These are phyloP conservation scores for Cheilosia impressa DNA, from an alignment of 2,888 invertebrate genomes.

Conservation along the genomic window DNA sequence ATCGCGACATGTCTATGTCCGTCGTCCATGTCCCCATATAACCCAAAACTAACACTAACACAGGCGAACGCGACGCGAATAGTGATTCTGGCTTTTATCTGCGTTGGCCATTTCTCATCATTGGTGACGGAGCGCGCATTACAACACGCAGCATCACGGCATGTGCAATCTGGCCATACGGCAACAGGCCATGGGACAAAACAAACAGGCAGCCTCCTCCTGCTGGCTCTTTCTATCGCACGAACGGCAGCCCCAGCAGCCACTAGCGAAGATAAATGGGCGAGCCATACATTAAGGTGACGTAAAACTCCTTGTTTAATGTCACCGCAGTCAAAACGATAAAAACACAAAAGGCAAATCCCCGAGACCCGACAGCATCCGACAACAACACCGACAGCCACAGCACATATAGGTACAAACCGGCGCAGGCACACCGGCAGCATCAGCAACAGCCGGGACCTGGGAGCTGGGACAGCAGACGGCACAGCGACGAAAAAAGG, in stretches of 20 bases:
- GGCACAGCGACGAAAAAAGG: constrained; percentile 41
- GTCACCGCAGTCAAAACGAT: constrained; percentile 75
- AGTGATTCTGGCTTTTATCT: constrained; percentile 57
- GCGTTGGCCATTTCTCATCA: constrained; percentile 73
- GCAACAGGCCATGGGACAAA: constrained; percentile 35
- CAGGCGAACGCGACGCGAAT: constrained; percentile 37
- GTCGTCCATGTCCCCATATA: constrained; percentile 61
- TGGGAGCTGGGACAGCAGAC: constrained; percentile 20
- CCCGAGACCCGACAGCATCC: constrained; percentile 75
- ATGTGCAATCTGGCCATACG: constrained; percentile 30
- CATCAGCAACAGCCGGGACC: constrained; percentile 23
- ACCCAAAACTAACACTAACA: constrained; percentile 72
- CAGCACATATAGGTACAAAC: constrained; percentile 10
- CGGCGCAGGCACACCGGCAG: constrained; percentile 52
- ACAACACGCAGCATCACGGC: constrained; percentile 49
- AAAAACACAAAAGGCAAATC: constrained; percentile 75
- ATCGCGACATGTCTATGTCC: constrained; percentile 64
- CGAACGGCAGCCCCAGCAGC: constrained; percentile 59
- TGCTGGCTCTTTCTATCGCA: constrained; percentile 70
- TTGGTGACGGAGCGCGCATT: constrained; percentile 72
- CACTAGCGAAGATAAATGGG: constrained; percentile 71
- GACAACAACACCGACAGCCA: constrained; percentile 72
- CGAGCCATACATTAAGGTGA: constrained; percentile 75
- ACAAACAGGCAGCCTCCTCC: constrained; percentile 57
- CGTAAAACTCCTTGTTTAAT: constrained; percentile 76